Evolutionary conservation across 2,113 vertebrate genomes (phyloP).

Genomic region (Bettongia penicillata): DNA sequence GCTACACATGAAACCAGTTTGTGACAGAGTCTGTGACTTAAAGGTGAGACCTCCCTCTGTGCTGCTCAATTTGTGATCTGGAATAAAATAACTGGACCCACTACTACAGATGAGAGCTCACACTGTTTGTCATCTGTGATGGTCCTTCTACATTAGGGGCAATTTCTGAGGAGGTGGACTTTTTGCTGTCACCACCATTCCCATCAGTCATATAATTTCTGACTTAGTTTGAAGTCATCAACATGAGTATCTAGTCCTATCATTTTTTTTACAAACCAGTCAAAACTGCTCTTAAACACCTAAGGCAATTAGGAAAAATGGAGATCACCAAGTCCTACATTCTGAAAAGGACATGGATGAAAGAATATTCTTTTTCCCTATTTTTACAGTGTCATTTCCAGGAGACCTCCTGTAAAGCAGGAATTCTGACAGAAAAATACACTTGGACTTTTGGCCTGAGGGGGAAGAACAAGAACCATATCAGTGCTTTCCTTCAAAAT

Average conservation of each 20-base stretch:
- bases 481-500: neutral
- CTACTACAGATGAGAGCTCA: no score
- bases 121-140: no score
- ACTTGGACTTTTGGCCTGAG: neutral
- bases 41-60: neutral
- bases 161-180: no score
- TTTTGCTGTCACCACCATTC: no score
- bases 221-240: neutral
- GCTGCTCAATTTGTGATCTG: neutral
- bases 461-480: neutral
- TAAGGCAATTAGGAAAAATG: neutral
- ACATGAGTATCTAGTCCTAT: neutral
- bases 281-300: neutral
- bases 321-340: neutral
- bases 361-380: neutral
- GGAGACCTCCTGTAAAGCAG: neutral
- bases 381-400: neutral
- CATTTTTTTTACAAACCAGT: neutral
- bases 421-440: neutral
- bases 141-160: no score
- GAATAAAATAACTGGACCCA: no score
- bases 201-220: no score
- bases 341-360: neutral
- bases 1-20: no score
- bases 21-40: neutral